These are phyloP conservation scores for Allobates femoralis DNA, from an alignment of 2,797 vertebrate genomes.

Conservation along the genomic window DNA sequence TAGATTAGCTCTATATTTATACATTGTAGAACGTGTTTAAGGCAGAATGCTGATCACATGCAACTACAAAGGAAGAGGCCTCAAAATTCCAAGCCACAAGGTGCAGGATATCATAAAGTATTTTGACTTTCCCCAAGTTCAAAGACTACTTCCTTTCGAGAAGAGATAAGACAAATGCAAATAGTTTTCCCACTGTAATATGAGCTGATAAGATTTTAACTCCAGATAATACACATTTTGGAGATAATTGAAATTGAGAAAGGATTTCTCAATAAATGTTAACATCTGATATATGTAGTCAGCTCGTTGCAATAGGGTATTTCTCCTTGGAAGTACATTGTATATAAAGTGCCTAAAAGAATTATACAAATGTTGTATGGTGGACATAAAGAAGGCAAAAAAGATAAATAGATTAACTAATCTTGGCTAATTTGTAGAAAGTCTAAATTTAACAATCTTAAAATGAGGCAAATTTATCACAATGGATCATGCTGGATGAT, in stretches of 20 bases:
- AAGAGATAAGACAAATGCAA: slow-evolving; percentile 22
- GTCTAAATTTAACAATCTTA: no score
- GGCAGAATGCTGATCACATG: not conserved
- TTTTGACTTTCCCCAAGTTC: slow-evolving; percentile 23
- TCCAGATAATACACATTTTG: slow-evolving; percentile 16
- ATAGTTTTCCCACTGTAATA: slow-evolving; percentile 29
- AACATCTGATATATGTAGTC: not conserved
- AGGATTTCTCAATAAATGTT: slow-evolving; percentile 13
- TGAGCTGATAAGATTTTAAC: not conserved
- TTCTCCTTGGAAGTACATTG: not conserved
- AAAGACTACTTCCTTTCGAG: slow-evolving; percentile 14
- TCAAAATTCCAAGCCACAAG: not conserved
- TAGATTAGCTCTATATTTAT: not conserved
- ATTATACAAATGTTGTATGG: not conserved
- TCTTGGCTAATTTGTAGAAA: no score
- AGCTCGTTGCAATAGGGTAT: not conserved
- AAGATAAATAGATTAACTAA: not conserved
- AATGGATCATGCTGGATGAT: no score
- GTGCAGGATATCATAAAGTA: slow-evolving; percentile 22
- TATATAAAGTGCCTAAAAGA: not conserved
- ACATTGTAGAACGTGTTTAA: not conserved
- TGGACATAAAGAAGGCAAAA: not conserved
- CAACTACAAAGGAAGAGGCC: slow-evolving; percentile 17
- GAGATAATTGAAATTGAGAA: not conserved
- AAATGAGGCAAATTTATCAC: no score